These are phyloP conservation scores for Sinella curviseta DNA, from an alignment of 1,140 invertebrate genomes.

Conservation along the genomic window DNA sequence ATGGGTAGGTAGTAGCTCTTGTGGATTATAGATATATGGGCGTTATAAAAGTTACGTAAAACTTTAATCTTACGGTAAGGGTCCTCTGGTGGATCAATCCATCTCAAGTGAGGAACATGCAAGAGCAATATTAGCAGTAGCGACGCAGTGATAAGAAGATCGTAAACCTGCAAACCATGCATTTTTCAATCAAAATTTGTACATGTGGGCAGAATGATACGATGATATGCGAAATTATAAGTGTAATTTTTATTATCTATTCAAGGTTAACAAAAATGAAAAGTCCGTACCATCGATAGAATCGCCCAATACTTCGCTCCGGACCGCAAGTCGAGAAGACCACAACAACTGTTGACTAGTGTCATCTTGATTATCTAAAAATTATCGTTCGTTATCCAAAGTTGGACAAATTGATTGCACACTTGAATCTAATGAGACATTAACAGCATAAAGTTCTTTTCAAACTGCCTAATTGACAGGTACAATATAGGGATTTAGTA, in stretches of 20 bases:
- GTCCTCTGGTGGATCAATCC: neutral
- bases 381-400: neutral
- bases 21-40: too few species aligned
- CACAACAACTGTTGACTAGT: slow-evolving; percentile 44
- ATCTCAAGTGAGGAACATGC: slow-evolving; percentile 34
- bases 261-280: neutral
- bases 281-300: slow-evolving; percentile 44
- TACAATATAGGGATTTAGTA: too few species aligned
- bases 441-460: too few species aligned
- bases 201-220: neutral
- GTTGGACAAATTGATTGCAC: neutral
- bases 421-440: too few species aligned
- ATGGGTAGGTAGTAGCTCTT: neutral
- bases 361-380: slow-evolving; percentile 28
- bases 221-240: too few species aligned
- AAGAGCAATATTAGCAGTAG: slow-evolving; percentile 42
- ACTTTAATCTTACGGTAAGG: slow-evolving; percentile 4
- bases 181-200: neutral
- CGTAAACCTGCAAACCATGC: slow-evolving; percentile 40
- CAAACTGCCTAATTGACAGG: too few species aligned
- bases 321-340: slow-evolving; percentile 36
- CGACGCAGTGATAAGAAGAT: slow-evolving; percentile 42
- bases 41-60: neutral
- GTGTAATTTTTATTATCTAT: neutral
- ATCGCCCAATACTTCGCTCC: slow-evolving; percentile 48